Percentiles rank a stretch among this genome's conserved stretches.
These are phyloP conservation scores for Platynereis dumerilii DNA, from an alignment of 2,888 invertebrate species.

Conservation along the genomic window DNA sequence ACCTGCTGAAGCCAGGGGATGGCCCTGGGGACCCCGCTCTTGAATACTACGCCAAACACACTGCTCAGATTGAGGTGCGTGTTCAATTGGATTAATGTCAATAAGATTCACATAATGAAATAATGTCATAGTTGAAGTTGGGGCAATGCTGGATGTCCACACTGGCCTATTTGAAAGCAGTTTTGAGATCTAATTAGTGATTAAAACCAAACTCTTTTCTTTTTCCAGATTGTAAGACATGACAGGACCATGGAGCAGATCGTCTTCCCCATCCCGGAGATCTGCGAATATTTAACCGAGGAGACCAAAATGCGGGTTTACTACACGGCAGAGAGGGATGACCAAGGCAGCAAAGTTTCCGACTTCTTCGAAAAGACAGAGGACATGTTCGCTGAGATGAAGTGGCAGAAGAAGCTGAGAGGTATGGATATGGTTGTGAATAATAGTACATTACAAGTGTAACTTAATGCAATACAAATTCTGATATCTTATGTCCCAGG, in stretches of 20 bases:
- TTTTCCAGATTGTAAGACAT: constrained; percentile 85
- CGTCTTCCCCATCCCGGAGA: constrained; percentile 98
- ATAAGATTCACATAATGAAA: no score
- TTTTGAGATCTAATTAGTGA: no score
- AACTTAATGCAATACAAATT: no score
- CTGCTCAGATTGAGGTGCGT: constrained; percentile 94
- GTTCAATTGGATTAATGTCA: not conserved
- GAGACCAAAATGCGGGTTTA: constrained; percentile 93
- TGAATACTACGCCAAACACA: constrained; percentile 94
- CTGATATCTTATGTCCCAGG: no score
- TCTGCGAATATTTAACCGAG: constrained; percentile 94
- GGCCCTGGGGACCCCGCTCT: constrained; percentile 81
- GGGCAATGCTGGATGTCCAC: not conserved
- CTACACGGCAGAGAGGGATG: constrained; percentile 93
- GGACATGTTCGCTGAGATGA: constrained; percentile 98
- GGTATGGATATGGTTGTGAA: no score
- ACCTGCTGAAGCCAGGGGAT: constrained; percentile 78
- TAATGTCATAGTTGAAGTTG: not conserved
- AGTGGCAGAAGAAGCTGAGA: constrained; percentile 97
- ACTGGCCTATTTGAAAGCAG: not conserved
- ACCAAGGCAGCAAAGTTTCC: constrained; percentile 93
- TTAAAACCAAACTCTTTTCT: not conserved
- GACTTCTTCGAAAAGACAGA: constrained; percentile 81
- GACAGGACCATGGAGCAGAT: constrained; percentile 98
- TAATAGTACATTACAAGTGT: no score